phyloP scores from a whole-genome alignment of 2,113 vertebrate species.

The Muntiacus reevesi region DNA sequence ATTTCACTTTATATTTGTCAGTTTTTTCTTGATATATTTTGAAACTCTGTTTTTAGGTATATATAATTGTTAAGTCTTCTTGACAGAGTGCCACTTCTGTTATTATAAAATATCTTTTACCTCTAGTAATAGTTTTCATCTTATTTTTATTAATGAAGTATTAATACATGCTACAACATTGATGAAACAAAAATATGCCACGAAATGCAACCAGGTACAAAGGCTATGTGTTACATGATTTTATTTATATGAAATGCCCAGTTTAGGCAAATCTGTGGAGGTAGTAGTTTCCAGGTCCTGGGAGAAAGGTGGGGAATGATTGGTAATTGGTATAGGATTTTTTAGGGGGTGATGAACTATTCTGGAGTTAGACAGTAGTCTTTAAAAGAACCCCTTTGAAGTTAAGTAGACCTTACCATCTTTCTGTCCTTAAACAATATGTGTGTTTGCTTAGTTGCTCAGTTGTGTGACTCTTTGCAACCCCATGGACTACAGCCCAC shows the following conservation, averaged over 20 bases:
- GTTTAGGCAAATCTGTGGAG: not conserved
- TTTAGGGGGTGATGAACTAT: not conserved
- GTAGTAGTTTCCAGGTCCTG: not conserved
- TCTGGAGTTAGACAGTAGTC: not conserved
- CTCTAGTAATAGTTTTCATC: not conserved
- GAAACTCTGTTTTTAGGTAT: not conserved
- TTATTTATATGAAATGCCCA: not conserved
- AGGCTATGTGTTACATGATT: not conserved
- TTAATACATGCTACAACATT: not conserved
- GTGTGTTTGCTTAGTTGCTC: not conserved
- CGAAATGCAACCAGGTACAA: not conserved
- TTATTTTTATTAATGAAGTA: not conserved
- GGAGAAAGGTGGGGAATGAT: too few relatives aligned
- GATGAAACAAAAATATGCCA: not conserved
- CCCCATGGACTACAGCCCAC: not conserved
- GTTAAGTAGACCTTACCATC: not conserved
- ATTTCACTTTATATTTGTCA: not conserved
- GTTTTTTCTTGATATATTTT: not conserved
- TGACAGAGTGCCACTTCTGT: not conserved
- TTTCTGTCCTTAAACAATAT: not conserved
- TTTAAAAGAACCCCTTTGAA: not conserved
- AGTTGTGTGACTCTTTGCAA: not conserved
- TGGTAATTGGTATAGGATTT: not conserved
- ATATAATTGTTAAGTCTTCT: not conserved
- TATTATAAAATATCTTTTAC: not conserved